Evolutionary conservation across 2,888 invertebrate species (phyloP), one percentile per base, ranked within the genome.

Genomic region (Gibbula magus): DNA sequence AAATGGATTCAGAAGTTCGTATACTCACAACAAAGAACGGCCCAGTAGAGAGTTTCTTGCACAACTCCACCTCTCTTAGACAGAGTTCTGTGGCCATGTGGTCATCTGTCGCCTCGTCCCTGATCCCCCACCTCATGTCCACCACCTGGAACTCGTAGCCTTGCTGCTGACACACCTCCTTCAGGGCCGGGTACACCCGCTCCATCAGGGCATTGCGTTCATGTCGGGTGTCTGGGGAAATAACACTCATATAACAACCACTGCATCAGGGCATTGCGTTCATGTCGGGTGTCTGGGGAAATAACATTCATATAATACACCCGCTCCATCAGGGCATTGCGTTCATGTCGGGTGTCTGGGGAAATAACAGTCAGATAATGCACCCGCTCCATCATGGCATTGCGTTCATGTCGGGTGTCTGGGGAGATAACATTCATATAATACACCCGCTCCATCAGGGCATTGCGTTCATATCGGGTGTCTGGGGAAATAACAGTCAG

Each of bases 141-240:
- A 88, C 88, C 52, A 91, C 91, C 84, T 91, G 91, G 78, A 91
- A 91, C 84, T 91, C 90, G 81, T 91, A 91, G 0, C 91, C 91
- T 18, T 82, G 80, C 32, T 84, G 81, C 70, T 87, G 88, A 83
- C 91, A 91, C 75, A 87, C 88, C 8, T 76, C 79, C 85, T 91
- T 90, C 77, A 91, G 84, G 61, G 83, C 84, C 0, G 91, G 91
- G 82, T 91, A 91, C 0, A 89, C 90, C 10, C 85, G 73, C 75
- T 87, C 87, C 91, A 91, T 91, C 81, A 91, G 81, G 22, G 81
- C 81, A 83, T 91, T 91, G 13, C 91, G 79, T 75, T 91, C 91
- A 67, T 87, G 85, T 45, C 85, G 84, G 10, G 91, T 91, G 81
- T 91, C 91, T 91, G 79, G 0, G 53, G 35, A 18, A 16, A 61